Evolutionary conservation across 2,888 invertebrate species (phyloP), one percentile per base, ranked within the genome.

Genomic region (Metopia argyrocephala): DNA sequence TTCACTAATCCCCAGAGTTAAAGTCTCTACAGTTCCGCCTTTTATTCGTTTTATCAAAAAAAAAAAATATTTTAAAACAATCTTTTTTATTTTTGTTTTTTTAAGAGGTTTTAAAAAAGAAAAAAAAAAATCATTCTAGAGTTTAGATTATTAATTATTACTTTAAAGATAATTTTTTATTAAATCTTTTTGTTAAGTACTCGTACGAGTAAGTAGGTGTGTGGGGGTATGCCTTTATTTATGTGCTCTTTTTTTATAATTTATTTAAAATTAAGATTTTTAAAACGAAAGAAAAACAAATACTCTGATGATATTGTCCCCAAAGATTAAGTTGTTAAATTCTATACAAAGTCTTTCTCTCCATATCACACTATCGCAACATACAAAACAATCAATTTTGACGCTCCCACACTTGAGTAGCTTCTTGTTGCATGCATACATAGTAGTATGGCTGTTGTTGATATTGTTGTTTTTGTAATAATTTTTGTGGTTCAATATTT

Each of bases 401-500:
- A 81, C 81, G 78, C 81, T 81, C 81, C 81, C 78, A 78, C 81
- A 78, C 74, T 81, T 81, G 66, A 81, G 59, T 52, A 78, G 71
- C 78, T 78, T 78, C 71, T 73, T 66, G 65, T 70, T 66, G 74
- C 57, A 64, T 65, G 71, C n/a, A n/a, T n/a, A n/a, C n/a, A 18
- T 59, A 57, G n/a, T 70, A 28, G 9, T 62, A 23, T 38, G 59
- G 38, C 5, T 74, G n/a, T 27, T 25, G 25, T 57, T 50, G 25
- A n/a, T 65, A 12, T 59, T 48, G 31, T 75, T 75, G 27, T 61
- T 54, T 59, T 75, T 61, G 45, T 75, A 59, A 66, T 68, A 27
- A 15, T 7, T 62, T 57, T 70, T 66, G 65, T 56, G 74, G 68
- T 74, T 70, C 76, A 78, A 62, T 78, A 27, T 70, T 70, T 81